Evolutionary conservation across 2,797 vertebrate genomes (phyloP), one percentile per base, ranked within the genome.

Genomic region (Helicolenus hilgendorfi): DNA sequence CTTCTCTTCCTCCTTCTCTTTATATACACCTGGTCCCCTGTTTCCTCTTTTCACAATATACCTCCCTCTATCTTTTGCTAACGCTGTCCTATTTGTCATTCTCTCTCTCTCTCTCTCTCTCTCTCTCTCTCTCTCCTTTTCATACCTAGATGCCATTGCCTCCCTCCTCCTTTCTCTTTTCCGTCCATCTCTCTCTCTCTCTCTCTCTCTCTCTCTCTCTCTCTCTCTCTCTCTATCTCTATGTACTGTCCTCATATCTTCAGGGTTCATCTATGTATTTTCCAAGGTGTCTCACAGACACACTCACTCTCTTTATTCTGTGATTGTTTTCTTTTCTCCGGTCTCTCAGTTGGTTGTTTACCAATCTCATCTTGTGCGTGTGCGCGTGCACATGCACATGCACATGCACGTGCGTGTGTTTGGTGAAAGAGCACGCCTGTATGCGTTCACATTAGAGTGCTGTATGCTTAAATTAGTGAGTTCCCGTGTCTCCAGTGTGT

Each of bases 21-120:
- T 79, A 85, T 90, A 81, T 75, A 74, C 90, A 94, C 91, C 92
- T 94, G 85, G 69, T 93, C 86, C 87, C 87, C 74, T 5, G 20
- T 91, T 89, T 83, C 80, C 83, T 70, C 29, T 83, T 70, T 72
- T 72, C 45, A 71, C 72, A 89, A 81, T 85, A 85, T 77, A 80
- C 63, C 67, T 80, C 78, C 27, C 24, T 62, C 69, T 81, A 77
- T 79, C 70, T 56, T 59, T 63, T n/a, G 31, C 79, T 29, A 71
- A 80, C 11, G 13, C 49, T 45, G 59, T n/a, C 76, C 75, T 88
- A 78, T 91, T 91, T 87, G 38, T 91, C 81, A 72, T 75, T 79
- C 64, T 78, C n/a, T 73, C 11, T 31, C n/a, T 33, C 41, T 62
- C 11, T 73, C 20, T 70, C 7, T 29, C n/a, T 31, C 41, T 60